Base-by-base conservation (phyloP, 2,113 vertebrate species). In the Istiophorus platypterus region DNA sequence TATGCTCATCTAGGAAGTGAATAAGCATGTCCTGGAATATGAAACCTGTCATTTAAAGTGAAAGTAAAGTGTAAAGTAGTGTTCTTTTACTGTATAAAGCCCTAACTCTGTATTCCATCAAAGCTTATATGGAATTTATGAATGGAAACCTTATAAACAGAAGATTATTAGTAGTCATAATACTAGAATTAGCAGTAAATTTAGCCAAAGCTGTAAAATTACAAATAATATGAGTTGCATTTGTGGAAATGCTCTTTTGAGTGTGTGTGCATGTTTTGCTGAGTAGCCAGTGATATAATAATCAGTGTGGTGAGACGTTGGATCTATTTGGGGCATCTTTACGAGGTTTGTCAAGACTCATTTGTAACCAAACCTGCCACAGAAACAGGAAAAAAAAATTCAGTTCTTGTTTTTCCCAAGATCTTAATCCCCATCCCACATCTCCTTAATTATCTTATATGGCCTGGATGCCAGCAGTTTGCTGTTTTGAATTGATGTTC, bases 321-420 rank as follows among this genome's bases (percentile, higher is more conserved):
- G 81, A 61, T 81, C 90, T 92, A 85, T 93, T 92, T 82, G 81
- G 68, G 80, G 85, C 54, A 6, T 80, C 54, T 90, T 94, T 90
- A 92, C 6, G 24, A 91, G 87, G 41, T 90, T 92, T 85, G 72
- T n/a, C 68, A 71, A 87, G 90, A 92, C 87, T 91, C 85, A 79
- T 92, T 91, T 92, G 87, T 89, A 85, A 84, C 87, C 78, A 27
- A 90, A 85, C 71, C 80, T 81, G 68, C 85, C 85, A 58, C 72
- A 84, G 72, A 67, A 72, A 89, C 77, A 54, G 18, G 52, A 67
- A 76, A 76, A 76, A 62, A 42, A 72, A 54, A 83, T 81, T 9
- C 51, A 86, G 87, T 84, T 89, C 82, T 77, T 74, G 61, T 81
- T 79, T 76, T 47, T n/a, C 39, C 84, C 74, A 72, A 76, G 70